A percentile compares a stretch with the other conserved stretches of the same genome.
Evolutionary conservation across 2,888 invertebrate genomes (phyloP).

Genomic region (Agapostemon virescens): DNA sequence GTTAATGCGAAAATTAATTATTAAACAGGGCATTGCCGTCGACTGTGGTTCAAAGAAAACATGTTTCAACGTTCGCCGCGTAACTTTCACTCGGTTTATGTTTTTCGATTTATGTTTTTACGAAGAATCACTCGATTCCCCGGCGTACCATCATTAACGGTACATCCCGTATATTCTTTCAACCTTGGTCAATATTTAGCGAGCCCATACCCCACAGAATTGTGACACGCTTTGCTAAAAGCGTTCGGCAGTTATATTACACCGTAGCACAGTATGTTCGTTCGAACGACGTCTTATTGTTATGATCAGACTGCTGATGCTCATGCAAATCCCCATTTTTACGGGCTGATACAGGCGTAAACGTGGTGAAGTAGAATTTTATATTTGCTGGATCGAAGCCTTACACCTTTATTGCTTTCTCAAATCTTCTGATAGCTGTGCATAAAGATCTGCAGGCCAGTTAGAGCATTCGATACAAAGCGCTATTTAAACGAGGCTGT

Average conservation of each 20-base stretch:
- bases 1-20: constrained; percentile 1
- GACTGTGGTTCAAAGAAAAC: background rate
- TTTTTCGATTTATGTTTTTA: background rate
- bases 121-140: background rate
- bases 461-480: background rate
- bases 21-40: background rate
- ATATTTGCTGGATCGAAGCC: background rate
- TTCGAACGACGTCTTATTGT: constrained; percentile 4
- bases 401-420: background rate
- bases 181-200: background rate
- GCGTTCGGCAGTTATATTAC: background rate
- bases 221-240: background rate
- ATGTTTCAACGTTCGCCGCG: background rate
- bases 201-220: background rate
- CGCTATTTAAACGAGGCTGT: background rate
- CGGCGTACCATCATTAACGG: background rate
- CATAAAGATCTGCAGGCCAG: background rate
- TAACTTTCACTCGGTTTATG: background rate
- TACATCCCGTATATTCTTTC: background rate
- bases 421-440: background rate
- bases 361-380: background rate
- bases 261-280: background rate
- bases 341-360: background rate
- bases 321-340: constrained; percentile 4
- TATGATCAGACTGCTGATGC: background rate